phyloP scores from a whole-genome alignment of 2,113 vertebrate species.

The Condylura cristata region DNA sequence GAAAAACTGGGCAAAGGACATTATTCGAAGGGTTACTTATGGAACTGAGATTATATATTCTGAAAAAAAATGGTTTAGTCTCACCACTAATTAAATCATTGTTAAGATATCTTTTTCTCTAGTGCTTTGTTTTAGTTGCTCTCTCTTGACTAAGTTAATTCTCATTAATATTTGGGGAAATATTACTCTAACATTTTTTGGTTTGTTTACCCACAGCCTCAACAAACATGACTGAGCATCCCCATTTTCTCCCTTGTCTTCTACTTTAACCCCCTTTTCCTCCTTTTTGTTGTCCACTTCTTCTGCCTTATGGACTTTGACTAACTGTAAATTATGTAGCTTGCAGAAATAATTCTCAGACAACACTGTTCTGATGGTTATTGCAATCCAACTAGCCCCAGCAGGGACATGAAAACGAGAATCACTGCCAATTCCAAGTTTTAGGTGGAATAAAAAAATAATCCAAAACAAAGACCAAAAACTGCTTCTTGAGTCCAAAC shows the following conservation, averaged over 20 bases:
- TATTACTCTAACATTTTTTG: neutral
- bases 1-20: neutral
- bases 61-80: neutral
- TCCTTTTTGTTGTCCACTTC: neutral
- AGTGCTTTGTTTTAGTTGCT: neutral
- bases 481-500: neutral
- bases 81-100: neutral
- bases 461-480: neutral
- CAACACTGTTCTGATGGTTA: neutral
- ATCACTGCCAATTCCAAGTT: neutral
- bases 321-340: neutral
- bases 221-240: neutral
- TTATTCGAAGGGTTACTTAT: neutral
- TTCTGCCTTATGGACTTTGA: neutral
- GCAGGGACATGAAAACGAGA: neutral
- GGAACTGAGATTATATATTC: neutral
- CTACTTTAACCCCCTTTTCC: neutral
- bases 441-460: neutral
- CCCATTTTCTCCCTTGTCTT: neutral
- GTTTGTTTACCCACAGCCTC: neutral
- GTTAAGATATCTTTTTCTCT: neutral
- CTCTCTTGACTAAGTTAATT: neutral
- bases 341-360: constrained; percentile 34
- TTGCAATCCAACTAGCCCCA: neutral
- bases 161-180: neutral